Conservation (phyloP, 2,797 vertebrate species). For the Arrhamphus sclerolepis region DNA sequence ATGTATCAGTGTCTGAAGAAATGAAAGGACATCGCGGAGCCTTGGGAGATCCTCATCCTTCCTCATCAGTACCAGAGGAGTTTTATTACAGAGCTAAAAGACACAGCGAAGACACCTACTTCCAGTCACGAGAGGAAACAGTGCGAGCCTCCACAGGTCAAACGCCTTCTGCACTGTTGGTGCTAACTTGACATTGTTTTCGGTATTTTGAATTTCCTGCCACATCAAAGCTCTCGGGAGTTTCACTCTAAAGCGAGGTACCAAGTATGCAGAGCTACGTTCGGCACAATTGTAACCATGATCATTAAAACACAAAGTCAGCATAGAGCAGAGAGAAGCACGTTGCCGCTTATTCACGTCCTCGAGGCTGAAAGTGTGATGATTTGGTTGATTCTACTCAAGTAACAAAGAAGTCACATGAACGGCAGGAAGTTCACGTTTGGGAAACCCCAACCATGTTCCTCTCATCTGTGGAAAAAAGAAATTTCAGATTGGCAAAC, state of each 20-base stretch:
- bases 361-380: constrained; percentile 5
- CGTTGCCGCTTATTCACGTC: constrained; percentile 11
- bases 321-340: constrained; percentile 34
- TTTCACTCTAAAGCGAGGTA: constrained; percentile 37
- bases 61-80: constrained; percentile 21
- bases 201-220: constrained; percentile 31
- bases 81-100: constrained; percentile 46
- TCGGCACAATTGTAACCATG: constrained; percentile 12
- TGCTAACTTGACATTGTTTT: constrained; percentile 54
- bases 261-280: constrained; percentile 47
- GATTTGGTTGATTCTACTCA: constrained; percentile 2
- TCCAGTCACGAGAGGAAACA: constrained; percentile 47
- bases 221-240: constrained; percentile 11
- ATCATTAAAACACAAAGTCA: constrained; percentile 4
- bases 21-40: constrained; percentile 44
- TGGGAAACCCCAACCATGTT: constrained; percentile 1
- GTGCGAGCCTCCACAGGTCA: constrained; percentile 34
- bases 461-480: background rate
- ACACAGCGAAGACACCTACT: constrained; percentile 35
- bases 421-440: background rate
- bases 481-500: background rate
- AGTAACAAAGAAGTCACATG: constrained; percentile 1
- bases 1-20: constrained; percentile 89
- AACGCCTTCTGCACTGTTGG: constrained; percentile 64
- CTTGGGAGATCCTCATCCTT: constrained; percentile 28